phyloP scores from a whole-genome alignment of 2,888 invertebrate genomes.

The Ornithoptera priamus region DNA sequence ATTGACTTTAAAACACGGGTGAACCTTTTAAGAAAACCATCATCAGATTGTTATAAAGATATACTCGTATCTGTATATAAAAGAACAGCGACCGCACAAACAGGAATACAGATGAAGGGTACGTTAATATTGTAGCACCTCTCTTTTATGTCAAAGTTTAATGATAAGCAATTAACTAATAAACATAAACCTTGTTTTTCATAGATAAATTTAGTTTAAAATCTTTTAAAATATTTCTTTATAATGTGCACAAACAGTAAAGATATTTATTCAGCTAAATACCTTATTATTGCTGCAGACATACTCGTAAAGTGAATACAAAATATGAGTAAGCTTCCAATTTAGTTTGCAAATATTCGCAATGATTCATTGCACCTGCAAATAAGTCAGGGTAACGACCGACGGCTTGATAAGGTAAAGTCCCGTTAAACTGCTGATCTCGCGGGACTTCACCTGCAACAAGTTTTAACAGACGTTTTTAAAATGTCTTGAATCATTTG shows the following conservation, averaged over 20 bases:
- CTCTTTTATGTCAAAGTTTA: too few species aligned
- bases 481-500: not conserved
- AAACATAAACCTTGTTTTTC: too few species aligned
- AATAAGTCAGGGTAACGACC: not conserved
- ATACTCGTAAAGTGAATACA: not conserved
- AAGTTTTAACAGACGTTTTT: not conserved
- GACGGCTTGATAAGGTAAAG: not conserved
- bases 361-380: not conserved
- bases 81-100: too few species aligned
- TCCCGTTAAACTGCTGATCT: not conserved
- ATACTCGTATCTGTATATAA: too few species aligned
- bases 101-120: too few species aligned
- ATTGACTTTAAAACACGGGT: too few species aligned
- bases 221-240: too few species aligned
- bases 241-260: not conserved
- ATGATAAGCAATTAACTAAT: too few species aligned
- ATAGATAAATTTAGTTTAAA: too few species aligned
- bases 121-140: too few species aligned
- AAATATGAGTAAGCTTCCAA: not conserved
- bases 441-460: not conserved
- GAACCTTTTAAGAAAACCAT: too few species aligned
- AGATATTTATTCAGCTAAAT: not conserved
- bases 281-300: not conserved
- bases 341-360: not conserved
- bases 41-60: too few species aligned